A percentile compares a stretch with the other conserved stretches of the same genome.
phyloP scores from a whole-genome alignment of 2,113 vertebrate species.

The Phocoena sinus region DNA sequence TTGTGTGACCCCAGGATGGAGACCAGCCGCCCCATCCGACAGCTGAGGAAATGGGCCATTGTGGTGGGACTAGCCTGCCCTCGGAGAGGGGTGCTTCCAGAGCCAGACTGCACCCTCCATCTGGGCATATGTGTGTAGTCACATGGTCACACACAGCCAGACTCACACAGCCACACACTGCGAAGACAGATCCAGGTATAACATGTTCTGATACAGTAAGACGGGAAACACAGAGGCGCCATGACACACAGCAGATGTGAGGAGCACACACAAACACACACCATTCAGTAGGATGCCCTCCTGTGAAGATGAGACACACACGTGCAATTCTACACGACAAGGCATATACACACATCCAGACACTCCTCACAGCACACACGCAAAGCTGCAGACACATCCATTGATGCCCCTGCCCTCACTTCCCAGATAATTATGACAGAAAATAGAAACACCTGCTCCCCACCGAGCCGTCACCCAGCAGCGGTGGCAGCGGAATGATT shows the following conservation, averaged over 20 bases:
- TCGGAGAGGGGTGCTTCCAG: background rate
- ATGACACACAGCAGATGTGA: background rate
- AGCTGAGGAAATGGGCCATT: fast-evolving
- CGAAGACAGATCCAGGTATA: fast-evolving
- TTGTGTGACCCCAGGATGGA: background rate
- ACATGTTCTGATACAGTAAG: background rate
- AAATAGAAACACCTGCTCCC: conserved; percentile 50
- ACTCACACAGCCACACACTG: fast-evolving
- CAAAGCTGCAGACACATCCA: background rate
- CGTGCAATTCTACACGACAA: fast-evolving
- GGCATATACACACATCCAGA: background rate
- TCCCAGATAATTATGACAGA: conserved; percentile 11
- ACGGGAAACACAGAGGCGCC: background rate
- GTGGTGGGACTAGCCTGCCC: fast-evolving
- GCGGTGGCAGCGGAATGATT: background rate
- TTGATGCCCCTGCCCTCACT: background rate
- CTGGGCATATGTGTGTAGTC: background rate
- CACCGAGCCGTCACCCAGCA: background rate
- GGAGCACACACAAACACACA: background rate
- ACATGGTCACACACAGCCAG: no score
- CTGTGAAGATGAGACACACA: fast-evolving
- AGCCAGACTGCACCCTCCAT: background rate
- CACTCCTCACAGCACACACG: background rate
- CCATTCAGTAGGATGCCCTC: background rate
- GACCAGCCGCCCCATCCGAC: fast-evolving